Base-by-base conservation (phyloP, 2,797 vertebrate species). In the Aplochiton taeniatus region DNA sequence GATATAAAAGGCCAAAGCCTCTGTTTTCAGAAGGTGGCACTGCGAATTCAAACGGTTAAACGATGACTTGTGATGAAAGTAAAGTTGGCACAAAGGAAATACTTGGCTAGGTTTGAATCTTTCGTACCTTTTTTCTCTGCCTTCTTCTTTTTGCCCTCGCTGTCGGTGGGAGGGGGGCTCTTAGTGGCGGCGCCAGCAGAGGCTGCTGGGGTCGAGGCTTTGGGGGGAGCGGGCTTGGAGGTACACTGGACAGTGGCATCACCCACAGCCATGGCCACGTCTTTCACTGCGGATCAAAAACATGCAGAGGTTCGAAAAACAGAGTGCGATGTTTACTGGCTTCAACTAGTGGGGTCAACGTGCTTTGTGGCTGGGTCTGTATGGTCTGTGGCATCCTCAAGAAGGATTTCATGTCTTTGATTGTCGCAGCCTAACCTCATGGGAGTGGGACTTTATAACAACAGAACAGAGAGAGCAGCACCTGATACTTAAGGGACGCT, bases 81-180 rank as follows among this genome's bases (percentile, higher is more conserved):
- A 13, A 67, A 66, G 52, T 55, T 57, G 46, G 2, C 50, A 52
- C 50, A 52, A 11, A 18, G 4, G 16, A 52, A 14, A 6, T 48
- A 11, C 63, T 5, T 0, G 63, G 63, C 45, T 20, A 54, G 54
- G 65, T 66, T 11, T 1, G 54, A 13, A 8, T 9, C 1, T 72
- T 58, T 12, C 59, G 70, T 91, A 98, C 97, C 96, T 94, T 96
- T 98, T 78, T 97, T 97, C 85, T 96, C 96, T 47, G 79, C 47
- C 84, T 96, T 98, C 70, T 94, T 94, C 83, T 95, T 96, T 72
- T 94, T 94, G 68, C 90, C 85, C 84, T 95, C 94, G 10, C 53
- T 81, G 85, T 83, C 90, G 87, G 83, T 90, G 73, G 89, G 86
- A 59, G 85, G 4, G 17, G 91, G 75, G 61, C 83, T 87, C 86